Evolutionary conservation across 2,888 invertebrate species (phyloP).

Genomic region (Cephus pulcher): DNA sequence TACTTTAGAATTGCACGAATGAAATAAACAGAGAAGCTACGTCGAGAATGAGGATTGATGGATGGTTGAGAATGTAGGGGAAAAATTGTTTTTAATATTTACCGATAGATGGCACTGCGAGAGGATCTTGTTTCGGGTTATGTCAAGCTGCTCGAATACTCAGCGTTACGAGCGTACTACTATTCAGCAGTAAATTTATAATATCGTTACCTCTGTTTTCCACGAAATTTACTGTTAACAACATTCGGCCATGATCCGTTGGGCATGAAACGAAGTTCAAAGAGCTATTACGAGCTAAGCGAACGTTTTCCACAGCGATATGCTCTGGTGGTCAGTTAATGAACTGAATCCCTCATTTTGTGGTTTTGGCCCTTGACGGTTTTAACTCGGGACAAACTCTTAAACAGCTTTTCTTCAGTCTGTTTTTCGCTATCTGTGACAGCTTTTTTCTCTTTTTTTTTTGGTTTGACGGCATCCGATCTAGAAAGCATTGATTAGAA

Average conservation of each 20-base stretch:
- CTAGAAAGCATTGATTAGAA: neutral
- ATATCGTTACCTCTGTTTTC: neutral
- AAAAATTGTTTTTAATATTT: neutral
- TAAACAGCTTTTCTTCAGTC: neutral
- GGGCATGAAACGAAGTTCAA: slow-evolving; percentile 10
- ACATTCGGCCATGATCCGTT: neutral
- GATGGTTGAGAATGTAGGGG: neutral
- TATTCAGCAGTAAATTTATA: neutral
- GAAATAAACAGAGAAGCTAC: neutral
- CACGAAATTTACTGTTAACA: neutral
- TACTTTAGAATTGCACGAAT: neutral
- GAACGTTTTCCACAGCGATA: neutral
- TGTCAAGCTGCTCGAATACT: neutral
- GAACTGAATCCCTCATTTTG: neutral
- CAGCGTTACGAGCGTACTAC: neutral
- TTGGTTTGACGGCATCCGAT: neutral
- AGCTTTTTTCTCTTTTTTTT: neutral
- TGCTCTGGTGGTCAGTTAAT: neutral
- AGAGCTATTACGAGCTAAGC: neutral
- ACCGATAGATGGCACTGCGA: neutral
- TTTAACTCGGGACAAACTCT: neutral
- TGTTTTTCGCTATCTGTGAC: neutral
- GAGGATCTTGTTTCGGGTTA: neutral
- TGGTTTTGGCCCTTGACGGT: neutral
- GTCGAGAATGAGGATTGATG: neutral